A percentile compares a stretch with the other conserved stretches of the same genome.
Evolutionary conservation across 2,797 vertebrate species (phyloP).

Genomic region (Urocyon cinereoargenteus): DNA sequence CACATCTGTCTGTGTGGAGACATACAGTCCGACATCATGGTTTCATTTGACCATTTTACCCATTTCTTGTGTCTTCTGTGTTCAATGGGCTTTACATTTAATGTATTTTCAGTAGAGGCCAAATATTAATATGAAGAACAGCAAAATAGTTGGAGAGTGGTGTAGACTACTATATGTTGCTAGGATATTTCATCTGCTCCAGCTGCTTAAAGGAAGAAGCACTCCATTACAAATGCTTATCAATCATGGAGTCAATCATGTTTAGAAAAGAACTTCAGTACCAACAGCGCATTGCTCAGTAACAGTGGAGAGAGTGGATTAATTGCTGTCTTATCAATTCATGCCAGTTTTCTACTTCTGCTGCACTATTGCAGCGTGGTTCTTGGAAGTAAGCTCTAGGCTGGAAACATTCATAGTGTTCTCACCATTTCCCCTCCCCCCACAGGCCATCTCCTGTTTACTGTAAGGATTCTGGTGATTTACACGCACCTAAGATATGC

Average conservation of each 20-base stretch:
- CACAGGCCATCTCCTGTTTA: background rate
- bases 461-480: background rate
- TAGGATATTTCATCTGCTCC: background rate
- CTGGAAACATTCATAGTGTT: background rate
- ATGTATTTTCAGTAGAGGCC: background rate
- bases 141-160: background rate
- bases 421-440: background rate
- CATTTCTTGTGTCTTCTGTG: background rate
- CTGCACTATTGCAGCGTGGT: background rate
- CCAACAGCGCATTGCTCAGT: background rate
- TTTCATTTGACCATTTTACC: background rate
- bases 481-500: background rate
- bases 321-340: background rate
- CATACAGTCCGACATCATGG: background rate
- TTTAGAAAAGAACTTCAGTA: background rate
- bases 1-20: background rate
- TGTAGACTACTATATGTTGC: background rate
- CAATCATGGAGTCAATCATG: background rate
- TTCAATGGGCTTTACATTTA: background rate
- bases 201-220: background rate
- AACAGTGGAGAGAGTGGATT: background rate
- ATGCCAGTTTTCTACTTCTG: background rate
- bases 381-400: background rate
- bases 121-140: slow-evolving; percentile 4
- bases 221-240: background rate